These are phyloP conservation scores for Phytoseiulus persimilis DNA, from an alignment of 2,888 invertebrate genomes.

Conservation along the genomic window DNA sequence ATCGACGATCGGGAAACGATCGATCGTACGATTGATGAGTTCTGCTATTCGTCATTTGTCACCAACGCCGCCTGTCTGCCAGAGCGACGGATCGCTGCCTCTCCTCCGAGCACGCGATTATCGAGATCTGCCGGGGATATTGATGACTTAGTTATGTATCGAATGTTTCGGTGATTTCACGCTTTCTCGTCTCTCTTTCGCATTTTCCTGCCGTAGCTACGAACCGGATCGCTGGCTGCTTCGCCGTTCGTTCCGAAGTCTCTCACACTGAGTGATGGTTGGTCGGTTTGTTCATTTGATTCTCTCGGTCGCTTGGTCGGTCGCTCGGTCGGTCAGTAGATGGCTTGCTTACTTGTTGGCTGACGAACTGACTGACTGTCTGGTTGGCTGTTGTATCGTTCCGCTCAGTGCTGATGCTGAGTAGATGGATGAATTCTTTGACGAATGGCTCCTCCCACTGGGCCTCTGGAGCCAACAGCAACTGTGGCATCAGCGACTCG, in stretches of 20 bases:
- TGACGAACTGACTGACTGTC: not conserved
- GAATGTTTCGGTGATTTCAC: not conserved
- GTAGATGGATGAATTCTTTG: not conserved
- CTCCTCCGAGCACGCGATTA: not conserved
- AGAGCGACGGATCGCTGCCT: too few species aligned
- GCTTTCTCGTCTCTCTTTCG: not conserved
- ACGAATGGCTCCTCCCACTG: slow-evolving; percentile 5
- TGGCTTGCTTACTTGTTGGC: not conserved
- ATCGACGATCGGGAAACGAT: too few species aligned
- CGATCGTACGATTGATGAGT: too few species aligned
- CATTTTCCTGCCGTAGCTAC: too few species aligned
- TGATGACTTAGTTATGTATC: not conserved
- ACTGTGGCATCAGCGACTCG: not conserved
- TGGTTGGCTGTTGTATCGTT: not conserved
- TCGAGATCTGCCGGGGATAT: not conserved
- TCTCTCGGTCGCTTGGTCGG: not conserved
- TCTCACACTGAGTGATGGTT: not conserved
- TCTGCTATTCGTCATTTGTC: too few species aligned
- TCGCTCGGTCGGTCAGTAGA: not conserved
- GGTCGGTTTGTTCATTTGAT: not conserved
- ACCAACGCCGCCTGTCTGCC: too few species aligned
- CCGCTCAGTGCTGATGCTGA: not conserved
- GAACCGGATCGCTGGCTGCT: too few species aligned
- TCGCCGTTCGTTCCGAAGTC: not conserved
- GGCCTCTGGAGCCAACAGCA: not conserved